phyloP scores from a whole-genome alignment of 2,113 vertebrate genomes.

The Candoia aspera region DNA sequence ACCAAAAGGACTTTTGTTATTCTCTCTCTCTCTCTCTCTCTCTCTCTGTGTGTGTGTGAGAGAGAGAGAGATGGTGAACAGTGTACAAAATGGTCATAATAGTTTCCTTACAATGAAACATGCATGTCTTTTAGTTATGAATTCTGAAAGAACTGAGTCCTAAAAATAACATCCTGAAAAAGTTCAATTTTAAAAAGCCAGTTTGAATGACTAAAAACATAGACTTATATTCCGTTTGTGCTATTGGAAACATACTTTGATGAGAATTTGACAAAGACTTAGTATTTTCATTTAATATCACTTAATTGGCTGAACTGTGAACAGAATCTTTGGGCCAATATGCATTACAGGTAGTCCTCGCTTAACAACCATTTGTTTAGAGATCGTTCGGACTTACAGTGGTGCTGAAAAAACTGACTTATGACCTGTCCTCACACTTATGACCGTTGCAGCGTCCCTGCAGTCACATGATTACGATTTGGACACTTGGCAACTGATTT shows the following conservation, averaged over 20 bases:
- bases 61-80: background rate
- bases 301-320: conserved; percentile 6
- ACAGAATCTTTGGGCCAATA: background rate
- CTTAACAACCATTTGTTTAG: too few species aligned
- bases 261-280: background rate
- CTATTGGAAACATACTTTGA: background rate
- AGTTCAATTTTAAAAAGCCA: background rate
- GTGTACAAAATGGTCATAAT: background rate
- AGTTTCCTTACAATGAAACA: background rate
- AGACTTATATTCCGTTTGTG: background rate
- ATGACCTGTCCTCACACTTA: too few species aligned
- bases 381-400: too few species aligned
- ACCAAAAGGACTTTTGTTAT: background rate
- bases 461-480: too few species aligned
- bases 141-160: background rate
- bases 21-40: background rate
- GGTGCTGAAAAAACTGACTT: too few species aligned
- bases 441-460: too few species aligned
- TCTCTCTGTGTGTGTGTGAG: too few species aligned
- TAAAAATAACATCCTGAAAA: background rate
- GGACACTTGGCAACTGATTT: too few species aligned
- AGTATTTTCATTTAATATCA: background rate
- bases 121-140: background rate
- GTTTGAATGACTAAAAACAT: too few species aligned
- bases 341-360: background rate